Conservation (phyloP, 2,797 vertebrate genomes). For the Podarcis lilfordi region DNA sequence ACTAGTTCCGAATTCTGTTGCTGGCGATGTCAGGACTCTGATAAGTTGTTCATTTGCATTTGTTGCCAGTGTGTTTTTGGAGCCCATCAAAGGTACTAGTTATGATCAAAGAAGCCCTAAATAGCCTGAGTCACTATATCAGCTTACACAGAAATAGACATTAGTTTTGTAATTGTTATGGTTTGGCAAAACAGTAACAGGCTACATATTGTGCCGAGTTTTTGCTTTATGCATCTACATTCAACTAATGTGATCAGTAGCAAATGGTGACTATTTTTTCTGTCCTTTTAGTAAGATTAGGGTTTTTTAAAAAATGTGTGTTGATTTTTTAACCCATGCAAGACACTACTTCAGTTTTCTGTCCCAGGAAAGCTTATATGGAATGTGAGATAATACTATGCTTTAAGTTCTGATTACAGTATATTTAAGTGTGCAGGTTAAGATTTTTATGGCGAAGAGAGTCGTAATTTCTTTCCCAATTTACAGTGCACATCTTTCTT, state of each 20-base stretch:
- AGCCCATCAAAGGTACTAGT: not conserved
- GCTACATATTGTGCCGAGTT: not conserved
- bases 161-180: not conserved
- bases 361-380: not conserved
- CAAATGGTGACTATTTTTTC: not conserved
- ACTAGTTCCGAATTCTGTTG: not conserved
- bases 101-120: not conserved
- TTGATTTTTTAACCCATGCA: not conserved
- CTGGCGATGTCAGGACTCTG: not conserved
- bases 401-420: not conserved
- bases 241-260: not conserved
- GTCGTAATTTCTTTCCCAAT: constrained; percentile 52
- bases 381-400: not conserved
- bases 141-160: not conserved
- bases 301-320: not conserved
- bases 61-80: not conserved
- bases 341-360: not conserved
- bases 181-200: not conserved
- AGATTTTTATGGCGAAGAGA: constrained; percentile 50
- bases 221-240: not conserved
- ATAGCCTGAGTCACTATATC: too few relatives aligned
- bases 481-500: constrained; percentile 57
- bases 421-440: constrained; percentile 30
- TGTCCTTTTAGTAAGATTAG: not conserved
- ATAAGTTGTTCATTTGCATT: not conserved